Percentiles rank a stretch among this genome's conserved stretches.
phyloP scores from a whole-genome alignment of 1,140 invertebrate genomes.

The Nixonia krombeini region DNA sequence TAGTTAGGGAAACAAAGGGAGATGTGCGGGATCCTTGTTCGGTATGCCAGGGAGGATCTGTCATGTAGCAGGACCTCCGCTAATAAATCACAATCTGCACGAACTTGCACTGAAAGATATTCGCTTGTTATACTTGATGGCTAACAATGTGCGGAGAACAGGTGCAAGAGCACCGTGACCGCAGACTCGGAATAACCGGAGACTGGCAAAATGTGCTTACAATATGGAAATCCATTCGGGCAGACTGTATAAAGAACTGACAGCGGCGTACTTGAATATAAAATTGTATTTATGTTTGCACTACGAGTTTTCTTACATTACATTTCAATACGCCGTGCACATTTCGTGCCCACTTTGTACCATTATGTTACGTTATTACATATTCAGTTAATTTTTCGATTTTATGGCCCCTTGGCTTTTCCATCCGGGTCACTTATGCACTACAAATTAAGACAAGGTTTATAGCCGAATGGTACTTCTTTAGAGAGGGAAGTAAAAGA shows the following conservation, averaged over 20 bases:
- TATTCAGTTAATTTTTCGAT: too few species aligned
- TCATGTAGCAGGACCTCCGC: constrained; percentile 21
- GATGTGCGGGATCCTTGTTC: too few species aligned
- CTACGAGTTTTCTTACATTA: constrained; percentile 35
- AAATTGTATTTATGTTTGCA: constrained; percentile 42
- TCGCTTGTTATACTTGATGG: constrained; percentile 40
- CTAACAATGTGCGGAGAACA: constrained; percentile 35
- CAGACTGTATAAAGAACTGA: constrained; percentile 37
- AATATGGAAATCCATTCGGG: constrained; percentile 40
- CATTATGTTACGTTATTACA: too few species aligned
- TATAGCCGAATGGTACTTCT: too few species aligned
- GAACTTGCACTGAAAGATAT: constrained; percentile 35
- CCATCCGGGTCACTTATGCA: too few species aligned
- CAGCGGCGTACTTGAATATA: constrained; percentile 31
- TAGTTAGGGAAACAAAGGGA: constrained; percentile 31
- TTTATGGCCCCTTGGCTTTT: too few species aligned
- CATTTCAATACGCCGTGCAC: constrained; percentile 14
- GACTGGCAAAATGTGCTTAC: constrained; percentile 42
- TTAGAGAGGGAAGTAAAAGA: too few species aligned
- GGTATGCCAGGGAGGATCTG: constrained; percentile 10
- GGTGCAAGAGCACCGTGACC: constrained; percentile 39
- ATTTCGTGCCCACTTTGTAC: neutral
- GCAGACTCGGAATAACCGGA: constrained; percentile 34
- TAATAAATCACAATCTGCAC: constrained; percentile 40
- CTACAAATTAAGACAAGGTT: too few species aligned